Conservation (phyloP, 2,797 vertebrate genomes). For the Syndactyla subalaris region DNA sequence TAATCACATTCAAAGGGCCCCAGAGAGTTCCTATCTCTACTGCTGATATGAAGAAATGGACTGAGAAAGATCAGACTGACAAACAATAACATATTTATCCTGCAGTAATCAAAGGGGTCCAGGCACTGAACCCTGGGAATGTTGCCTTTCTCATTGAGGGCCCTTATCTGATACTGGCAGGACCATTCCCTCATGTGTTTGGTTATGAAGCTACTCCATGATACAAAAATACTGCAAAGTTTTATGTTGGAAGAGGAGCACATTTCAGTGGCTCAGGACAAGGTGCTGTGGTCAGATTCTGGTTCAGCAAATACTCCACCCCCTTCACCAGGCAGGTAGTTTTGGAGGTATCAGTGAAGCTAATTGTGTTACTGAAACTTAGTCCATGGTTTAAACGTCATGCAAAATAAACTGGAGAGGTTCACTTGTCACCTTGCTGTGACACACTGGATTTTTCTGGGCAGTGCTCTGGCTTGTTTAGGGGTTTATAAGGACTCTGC, state of each 20-base stretch:
- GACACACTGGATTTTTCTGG: not conserved
- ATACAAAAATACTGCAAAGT: not conserved
- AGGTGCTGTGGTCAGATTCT: not conserved
- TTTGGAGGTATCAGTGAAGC: not conserved
- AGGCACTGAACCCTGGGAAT: not conserved
- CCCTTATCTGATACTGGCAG: not conserved
- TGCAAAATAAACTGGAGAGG: not conserved
- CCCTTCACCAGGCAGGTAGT: not conserved
- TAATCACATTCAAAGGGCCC: conserved; percentile 49
- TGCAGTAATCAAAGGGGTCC: not conserved
- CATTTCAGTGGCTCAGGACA: not conserved
- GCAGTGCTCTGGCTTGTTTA: not conserved
- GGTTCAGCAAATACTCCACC: not conserved
- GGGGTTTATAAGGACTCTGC: not conserved
- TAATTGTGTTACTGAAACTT: not conserved
- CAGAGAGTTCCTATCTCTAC: conserved; percentile 33
- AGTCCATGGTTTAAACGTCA: not conserved
- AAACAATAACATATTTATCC: conserved; percentile 11
- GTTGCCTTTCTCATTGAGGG: not conserved
- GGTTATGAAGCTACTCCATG: not conserved
- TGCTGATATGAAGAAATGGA: conserved; percentile 13
- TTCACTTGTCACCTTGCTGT: not conserved
- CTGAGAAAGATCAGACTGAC: conserved; percentile 50
- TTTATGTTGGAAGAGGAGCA: not conserved
- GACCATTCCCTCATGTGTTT: accelerated